These are phyloP conservation scores for Rhineura floridana DNA, from an alignment of 2,113 vertebrate species.

Conservation along the genomic window DNA sequence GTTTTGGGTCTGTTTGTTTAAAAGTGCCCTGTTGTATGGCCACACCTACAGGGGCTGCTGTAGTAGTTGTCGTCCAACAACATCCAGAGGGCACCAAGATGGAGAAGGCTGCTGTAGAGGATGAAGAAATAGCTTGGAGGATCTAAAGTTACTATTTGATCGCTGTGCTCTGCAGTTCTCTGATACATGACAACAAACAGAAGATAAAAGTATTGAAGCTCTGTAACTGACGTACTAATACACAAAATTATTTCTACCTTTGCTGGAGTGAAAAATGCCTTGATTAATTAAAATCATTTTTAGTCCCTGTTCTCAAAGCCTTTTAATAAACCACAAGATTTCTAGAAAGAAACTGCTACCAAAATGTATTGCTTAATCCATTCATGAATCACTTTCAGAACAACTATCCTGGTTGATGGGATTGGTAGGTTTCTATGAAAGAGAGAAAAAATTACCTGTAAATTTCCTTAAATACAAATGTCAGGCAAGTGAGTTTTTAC, in stretches of 20 bases:
- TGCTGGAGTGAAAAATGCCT: constrained; percentile 27
- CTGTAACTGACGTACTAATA: constrained; percentile 23
- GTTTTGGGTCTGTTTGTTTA: no score
- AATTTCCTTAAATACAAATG: not conserved
- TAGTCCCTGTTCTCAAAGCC: not conserved
- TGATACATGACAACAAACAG: constrained; percentile 21
- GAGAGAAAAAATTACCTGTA: no score
- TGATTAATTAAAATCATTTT: not conserved
- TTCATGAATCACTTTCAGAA: not conserved
- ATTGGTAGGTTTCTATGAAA: not conserved
- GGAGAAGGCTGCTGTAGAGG: not conserved
- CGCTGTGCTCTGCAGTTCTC: constrained; percentile 19
- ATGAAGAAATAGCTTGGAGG: not conserved
- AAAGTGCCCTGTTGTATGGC: no score
- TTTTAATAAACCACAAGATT: not conserved
- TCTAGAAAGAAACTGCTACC: not conserved
- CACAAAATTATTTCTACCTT: constrained; percentile 20
- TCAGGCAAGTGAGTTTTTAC: no score
- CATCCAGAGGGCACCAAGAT: no score
- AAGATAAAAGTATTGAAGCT: constrained; percentile 6
- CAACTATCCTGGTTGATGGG: no score
- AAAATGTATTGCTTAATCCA: not conserved
- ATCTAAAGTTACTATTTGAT: not conserved
- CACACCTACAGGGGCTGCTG: no score
- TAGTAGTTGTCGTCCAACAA: no score